Percentiles rank a stretch among this genome's conserved stretches.
Evolutionary conservation across 2,888 invertebrate species (phyloP).

Genomic region (Pterostichus madidus): DNA sequence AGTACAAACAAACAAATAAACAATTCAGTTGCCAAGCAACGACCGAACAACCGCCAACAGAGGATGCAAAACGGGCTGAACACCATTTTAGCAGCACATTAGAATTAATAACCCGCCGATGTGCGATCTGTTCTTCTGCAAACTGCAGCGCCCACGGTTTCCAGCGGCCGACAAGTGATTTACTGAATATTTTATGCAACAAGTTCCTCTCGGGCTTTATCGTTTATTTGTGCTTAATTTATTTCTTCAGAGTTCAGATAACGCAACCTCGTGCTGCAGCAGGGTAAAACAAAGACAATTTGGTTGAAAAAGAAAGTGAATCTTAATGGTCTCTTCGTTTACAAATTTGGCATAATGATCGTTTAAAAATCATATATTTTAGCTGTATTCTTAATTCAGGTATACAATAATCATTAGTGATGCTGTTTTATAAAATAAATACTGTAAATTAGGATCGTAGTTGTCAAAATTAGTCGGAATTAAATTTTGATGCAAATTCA

Average conservation of each 20-base stretch:
- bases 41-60: conserved; percentile 6
- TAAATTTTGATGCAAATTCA: too few species aligned
- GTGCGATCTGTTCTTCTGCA: conserved; percentile 13
- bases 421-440: too few species aligned
- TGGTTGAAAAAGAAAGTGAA: too few species aligned
- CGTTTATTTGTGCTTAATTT: conserved; percentile 60
- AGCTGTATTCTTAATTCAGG: too few species aligned
- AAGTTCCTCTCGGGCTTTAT: conserved; percentile 61
- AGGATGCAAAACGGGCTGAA: conserved; percentile 6
- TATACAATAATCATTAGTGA: too few species aligned
- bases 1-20: conserved; percentile 53
- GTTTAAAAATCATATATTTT: too few species aligned
- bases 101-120: conserved; percentile 63
- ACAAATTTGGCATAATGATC: too few species aligned
- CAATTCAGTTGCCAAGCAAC: conserved; percentile 27
- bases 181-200: conserved; percentile 67
- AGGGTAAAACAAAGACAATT: conserved; percentile 2
- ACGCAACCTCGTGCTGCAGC: conserved; percentile 14
- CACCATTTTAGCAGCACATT: conserved; percentile 63
- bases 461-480: too few species aligned
- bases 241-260: conserved; percentile 57
- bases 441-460: too few species aligned
- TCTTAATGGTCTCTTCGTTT: too few species aligned
- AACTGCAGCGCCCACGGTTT: conserved; percentile 17
- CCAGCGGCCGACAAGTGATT: conserved; percentile 52